Percentiles rank a stretch among this genome's conserved stretches.
Conservation (phyloP, 2,888 invertebrate species). For the Ryuthela nishihirai region DNA sequence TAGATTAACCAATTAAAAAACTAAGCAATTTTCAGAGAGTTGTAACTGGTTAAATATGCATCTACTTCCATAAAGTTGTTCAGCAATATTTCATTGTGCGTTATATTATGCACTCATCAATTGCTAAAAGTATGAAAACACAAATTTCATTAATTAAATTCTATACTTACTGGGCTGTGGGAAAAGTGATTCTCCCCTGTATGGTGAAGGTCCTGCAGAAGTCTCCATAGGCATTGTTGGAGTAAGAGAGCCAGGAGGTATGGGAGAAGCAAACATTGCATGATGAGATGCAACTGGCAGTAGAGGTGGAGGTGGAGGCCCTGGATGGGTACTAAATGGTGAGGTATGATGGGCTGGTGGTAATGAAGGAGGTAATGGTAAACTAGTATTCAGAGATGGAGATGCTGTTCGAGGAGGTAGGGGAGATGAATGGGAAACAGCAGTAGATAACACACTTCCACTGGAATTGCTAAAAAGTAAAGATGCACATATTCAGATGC, state of each 20-base stretch:
- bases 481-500: neutral
- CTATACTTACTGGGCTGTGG: constrained; percentile 40
- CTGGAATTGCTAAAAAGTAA: constrained; percentile 14
- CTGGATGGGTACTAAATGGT: constrained; percentile 14
- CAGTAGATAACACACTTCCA: constrained; percentile 16
- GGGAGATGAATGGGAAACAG: constrained; percentile 21
- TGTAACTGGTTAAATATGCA: too few relatives aligned
- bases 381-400: constrained; percentile 12
- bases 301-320: constrained; percentile 27
- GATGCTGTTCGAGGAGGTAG: constrained; percentile 8
- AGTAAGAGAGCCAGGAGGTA: constrained; percentile 35
- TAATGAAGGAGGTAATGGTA: constrained; percentile 27
- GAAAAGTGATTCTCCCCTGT: constrained; percentile 41
- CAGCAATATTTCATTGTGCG: too few relatives aligned
- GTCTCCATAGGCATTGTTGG: constrained; percentile 39
- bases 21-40: too few relatives aligned
- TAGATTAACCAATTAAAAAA: too few relatives aligned
- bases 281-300: constrained; percentile 27
- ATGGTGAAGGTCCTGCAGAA: constrained; percentile 38
- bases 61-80: too few relatives aligned
- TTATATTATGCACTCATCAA: too few relatives aligned
- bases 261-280: constrained; percentile 39
- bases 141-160: too few relatives aligned
- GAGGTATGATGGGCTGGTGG: constrained; percentile 36
- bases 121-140: too few relatives aligned